Conservation (phyloP, 2,888 invertebrate genomes). For the Salpingus planirostris region DNA sequence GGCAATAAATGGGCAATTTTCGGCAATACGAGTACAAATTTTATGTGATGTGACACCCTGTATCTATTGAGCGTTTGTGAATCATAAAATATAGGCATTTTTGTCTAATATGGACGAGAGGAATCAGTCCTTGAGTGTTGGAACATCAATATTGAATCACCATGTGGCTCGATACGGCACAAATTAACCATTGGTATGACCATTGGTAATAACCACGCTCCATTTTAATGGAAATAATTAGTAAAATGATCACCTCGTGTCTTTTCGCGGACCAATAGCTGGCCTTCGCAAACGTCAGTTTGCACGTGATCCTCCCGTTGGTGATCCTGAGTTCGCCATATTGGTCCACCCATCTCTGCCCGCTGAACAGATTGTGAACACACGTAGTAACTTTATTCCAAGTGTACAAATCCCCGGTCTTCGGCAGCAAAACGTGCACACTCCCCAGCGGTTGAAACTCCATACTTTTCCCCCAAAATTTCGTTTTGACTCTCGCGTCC, state of each 20-base stretch:
- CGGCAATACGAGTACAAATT: too few relatives aligned
- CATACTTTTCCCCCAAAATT: conserved; percentile 88
- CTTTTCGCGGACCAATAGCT: conserved; percentile 67
- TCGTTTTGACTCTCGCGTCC: conserved; percentile 74
- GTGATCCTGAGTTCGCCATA: conserved; percentile 71
- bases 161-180: too few relatives aligned
- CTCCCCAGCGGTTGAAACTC: conserved; percentile 73
- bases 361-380: conserved; percentile 76
- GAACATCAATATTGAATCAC: too few relatives aligned
- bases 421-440: conserved; percentile 54
- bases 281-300: conserved; percentile 74
- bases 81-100: too few relatives aligned
- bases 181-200: too few relatives aligned
- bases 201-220: too few relatives aligned
- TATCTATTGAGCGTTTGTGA: too few relatives aligned
- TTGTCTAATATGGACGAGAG: too few relatives aligned
- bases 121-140: too few relatives aligned
- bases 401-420: conserved; percentile 59
- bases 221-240: too few relatives aligned
- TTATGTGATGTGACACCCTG: too few relatives aligned
- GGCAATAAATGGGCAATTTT: too few relatives aligned
- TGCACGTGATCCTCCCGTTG: conserved; percentile 59
- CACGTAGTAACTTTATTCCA: conserved; percentile 82
- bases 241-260: conserved; percentile 53
- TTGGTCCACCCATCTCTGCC: conserved; percentile 79